Evolutionary conservation across 2,888 invertebrate genomes (phyloP).

Genomic region (Archips crataeganus): DNA sequence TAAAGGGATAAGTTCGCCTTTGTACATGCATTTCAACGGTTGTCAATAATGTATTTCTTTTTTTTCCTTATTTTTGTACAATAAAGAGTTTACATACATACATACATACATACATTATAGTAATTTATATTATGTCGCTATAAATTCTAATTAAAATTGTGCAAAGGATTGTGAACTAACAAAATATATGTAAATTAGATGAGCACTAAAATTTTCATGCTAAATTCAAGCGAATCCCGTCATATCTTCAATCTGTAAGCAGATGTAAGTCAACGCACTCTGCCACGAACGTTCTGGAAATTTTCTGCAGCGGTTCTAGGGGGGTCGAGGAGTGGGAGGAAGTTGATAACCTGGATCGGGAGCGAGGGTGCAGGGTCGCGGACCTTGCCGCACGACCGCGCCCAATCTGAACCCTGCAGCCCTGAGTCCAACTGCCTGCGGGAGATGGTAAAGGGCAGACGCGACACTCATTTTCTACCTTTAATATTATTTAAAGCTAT

Average conservation of each 20-base stretch:
- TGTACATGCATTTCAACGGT: too few relatives aligned
- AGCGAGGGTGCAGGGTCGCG: constrained; percentile 79
- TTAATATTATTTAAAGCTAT: too few relatives aligned
- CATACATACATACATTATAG: too few relatives aligned
- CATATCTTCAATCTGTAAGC: constrained; percentile 29
- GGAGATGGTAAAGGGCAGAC: constrained; percentile 47
- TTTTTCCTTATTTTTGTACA: too few relatives aligned
- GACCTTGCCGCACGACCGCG: constrained; percentile 78
- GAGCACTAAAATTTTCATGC: not conserved
- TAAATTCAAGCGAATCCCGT: constrained; percentile 29
- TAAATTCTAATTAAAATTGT: not conserved
- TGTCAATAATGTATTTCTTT: too few relatives aligned
- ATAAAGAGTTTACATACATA: too few relatives aligned
- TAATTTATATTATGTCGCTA: not conserved
- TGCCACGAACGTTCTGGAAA: constrained; percentile 79
- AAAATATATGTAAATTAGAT: not conserved
- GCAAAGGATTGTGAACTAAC: not conserved
- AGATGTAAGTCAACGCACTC: constrained; percentile 75
- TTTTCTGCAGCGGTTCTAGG: constrained; percentile 76
- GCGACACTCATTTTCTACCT: constrained; percentile 23
- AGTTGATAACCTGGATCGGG: constrained; percentile 84
- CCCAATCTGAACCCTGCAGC: constrained; percentile 66
- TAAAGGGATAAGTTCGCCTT: too few relatives aligned
- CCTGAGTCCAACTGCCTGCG: constrained; percentile 55
- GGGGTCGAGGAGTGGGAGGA: constrained; percentile 61